Conservation (phyloP, 2,113 vertebrate genomes). For the Poeciliopsis occidentalis region DNA sequence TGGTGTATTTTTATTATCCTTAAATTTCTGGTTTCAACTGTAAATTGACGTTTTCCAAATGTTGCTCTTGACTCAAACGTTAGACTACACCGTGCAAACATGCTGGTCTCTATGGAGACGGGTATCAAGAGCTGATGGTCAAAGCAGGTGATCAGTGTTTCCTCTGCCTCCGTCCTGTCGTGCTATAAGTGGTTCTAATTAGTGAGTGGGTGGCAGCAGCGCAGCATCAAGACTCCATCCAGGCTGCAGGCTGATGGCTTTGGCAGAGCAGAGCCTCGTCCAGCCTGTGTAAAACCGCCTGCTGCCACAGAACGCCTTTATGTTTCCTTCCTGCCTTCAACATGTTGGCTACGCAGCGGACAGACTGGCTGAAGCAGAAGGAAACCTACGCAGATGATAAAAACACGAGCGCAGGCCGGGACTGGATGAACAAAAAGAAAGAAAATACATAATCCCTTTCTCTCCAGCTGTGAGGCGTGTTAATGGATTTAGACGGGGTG, state of each 20-base stretch:
- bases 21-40: no score
- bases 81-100: background rate
- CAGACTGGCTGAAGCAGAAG: conserved; percentile 25
- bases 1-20: no score
- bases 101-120: background rate
- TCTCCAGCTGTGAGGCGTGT: conserved; percentile 14
- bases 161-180: conserved; percentile 9
- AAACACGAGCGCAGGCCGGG: conserved; percentile 29
- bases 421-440: conserved; percentile 12
- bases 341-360: conserved; percentile 35
- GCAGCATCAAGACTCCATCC: conserved; percentile 35
- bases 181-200: conserved; percentile 6
- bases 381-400: conserved; percentile 33
- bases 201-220: conserved; percentile 19
- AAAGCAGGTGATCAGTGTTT: conserved; percentile 34
- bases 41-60: no score
- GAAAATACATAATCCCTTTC: conserved; percentile 14
- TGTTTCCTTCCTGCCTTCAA: conserved; percentile 45
- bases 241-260: conserved; percentile 41
- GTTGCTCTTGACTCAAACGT: no score
- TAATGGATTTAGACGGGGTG: conserved; percentile 16
- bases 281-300: conserved; percentile 26
- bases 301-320: conserved; percentile 15
- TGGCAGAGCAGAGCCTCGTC: conserved; percentile 34
- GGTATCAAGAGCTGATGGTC: conserved; percentile 2